Evolutionary conservation across 2,113 vertebrate species (phyloP), one percentile per base, ranked within the genome.

Genomic region (Ifrita kowaldi): DNA sequence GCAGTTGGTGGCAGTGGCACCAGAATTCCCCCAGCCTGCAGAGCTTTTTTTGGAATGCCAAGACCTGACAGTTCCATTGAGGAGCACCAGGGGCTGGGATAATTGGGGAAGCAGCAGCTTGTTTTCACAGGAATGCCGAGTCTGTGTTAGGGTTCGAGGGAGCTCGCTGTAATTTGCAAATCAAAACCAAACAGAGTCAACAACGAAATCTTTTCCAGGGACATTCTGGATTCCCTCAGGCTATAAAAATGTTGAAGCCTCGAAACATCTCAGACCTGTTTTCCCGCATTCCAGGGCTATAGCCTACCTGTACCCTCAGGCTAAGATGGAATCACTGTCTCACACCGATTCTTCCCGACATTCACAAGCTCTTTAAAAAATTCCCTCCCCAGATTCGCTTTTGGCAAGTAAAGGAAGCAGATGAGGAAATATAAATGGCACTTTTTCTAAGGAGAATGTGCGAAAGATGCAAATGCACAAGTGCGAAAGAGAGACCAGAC

Each of bases 171-270:
- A 4, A 71, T 93, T 93, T 91, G 77, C 93, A 92, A 65, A 82
- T 79, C 62, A 92, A 92, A 97, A 74, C 47, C 75, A 24, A 79
- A 33, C 78, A 14, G 39, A 68, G 28, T 19, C 74, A 56, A n/a
- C 37, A 52, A 27, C 1, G 52, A 60, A 37, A 84, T 59, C 81
- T 82, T 89, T 87, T n/a, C 83, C 84, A 39, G 77, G 60, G 35
- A 62, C 23, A 44, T 71, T 22, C 14, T 76, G 91, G 26, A 26
- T 94, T 84, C 84, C 94, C 70, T 89, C 46, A 7, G 78, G 95
- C 87, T 96, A 79, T 75, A 37, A 82, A 94, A 85, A 95, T 33
- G 10, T 46, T 79, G 47, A 44, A 91, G 84, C 65, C 74, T 95
- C 73, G 13, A 15, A 95, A 85, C n/a, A 13, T 35, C 64, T 39